Conservation (phyloP, 2,888 invertebrate genomes). For the Nudaria mundana region DNA sequence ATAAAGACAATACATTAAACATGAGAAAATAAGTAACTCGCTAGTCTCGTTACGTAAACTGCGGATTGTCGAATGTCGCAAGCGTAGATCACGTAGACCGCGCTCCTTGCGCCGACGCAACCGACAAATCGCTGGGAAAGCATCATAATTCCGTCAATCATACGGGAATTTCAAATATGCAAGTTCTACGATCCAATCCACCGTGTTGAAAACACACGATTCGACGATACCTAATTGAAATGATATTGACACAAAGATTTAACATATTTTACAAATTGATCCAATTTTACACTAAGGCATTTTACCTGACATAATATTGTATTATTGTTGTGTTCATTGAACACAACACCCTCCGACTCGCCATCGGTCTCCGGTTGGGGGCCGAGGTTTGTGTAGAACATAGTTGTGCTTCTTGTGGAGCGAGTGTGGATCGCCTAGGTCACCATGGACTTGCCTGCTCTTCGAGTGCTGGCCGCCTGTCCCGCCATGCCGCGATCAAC, state of each 20-base stretch:
- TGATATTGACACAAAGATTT: conserved; percentile 8
- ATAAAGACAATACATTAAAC: conserved; percentile 9
- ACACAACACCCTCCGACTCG: no score
- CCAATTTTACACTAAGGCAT: background rate
- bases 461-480: no score
- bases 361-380: no score
- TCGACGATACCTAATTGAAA: conserved; percentile 12
- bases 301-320: no score
- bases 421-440: no score
- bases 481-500: no score
- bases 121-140: conserved; percentile 54
- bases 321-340: no score
- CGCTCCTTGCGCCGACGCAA: conserved; percentile 46
- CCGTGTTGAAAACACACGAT: conserved; percentile 19
- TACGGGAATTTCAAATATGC: conserved; percentile 48
- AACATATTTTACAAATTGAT: background rate
- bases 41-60: conserved; percentile 51
- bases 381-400: no score
- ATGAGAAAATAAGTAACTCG: conserved; percentile 21
- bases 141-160: conserved; percentile 48
- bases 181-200: conserved; percentile 24
- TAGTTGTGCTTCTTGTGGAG: no score
- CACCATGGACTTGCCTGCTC: no score
- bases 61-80: conserved; percentile 71
- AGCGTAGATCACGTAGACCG: conserved; percentile 58